Evolutionary conservation across 2,113 vertebrate genomes (phyloP).

Genomic region (Porphyrio hochstetteri): DNA sequence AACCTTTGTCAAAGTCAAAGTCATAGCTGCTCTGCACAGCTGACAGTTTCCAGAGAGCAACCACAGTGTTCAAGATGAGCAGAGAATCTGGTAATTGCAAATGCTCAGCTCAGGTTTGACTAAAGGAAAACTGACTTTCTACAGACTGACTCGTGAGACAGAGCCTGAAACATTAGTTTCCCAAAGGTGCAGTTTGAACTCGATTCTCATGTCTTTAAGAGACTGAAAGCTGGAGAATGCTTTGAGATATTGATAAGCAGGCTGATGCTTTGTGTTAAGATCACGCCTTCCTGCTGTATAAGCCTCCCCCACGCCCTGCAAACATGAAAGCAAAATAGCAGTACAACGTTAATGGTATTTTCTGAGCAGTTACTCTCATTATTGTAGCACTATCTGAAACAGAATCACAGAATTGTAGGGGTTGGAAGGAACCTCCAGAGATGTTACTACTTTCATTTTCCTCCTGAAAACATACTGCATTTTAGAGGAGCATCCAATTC

Average conservation of each 20-base stretch:
- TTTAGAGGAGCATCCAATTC: neutral
- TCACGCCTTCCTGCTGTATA: neutral
- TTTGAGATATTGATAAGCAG: neutral
- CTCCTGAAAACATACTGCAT: neutral
- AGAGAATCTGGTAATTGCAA: neutral
- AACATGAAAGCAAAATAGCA: neutral
- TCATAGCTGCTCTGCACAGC: neutral
- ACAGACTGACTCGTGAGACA: neutral
- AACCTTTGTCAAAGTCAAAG: neutral
- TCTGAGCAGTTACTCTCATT: neutral
- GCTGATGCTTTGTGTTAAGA: neutral
- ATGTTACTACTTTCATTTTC: neutral
- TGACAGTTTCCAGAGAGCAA: neutral
- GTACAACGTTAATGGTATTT: neutral
- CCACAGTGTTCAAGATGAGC: neutral
- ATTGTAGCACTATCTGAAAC: neutral
- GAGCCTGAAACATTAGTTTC: neutral
- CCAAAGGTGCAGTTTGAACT: neutral
- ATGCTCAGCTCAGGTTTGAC: neutral
- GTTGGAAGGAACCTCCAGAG: too few species aligned
- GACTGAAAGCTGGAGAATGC: neutral
- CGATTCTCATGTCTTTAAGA: neutral
- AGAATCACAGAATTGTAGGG: neutral
- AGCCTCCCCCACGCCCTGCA: neutral
- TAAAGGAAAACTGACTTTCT: neutral